Base-by-base conservation (phyloP, 2,888 invertebrate species). In the Glyphotaelius pellucidus region DNA sequence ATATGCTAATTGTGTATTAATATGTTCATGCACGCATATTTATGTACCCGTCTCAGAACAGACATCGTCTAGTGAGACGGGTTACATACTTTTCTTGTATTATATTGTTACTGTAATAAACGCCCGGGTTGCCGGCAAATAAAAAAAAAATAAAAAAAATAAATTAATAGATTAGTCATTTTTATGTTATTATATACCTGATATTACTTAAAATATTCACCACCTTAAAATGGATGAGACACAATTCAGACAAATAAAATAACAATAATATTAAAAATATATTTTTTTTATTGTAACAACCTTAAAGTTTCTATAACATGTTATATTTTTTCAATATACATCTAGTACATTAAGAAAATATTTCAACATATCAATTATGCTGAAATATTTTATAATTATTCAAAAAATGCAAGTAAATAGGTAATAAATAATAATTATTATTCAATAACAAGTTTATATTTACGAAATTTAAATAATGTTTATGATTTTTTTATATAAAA, bases 281-380 rank as follows among this genome's bases (percentile, higher is more conserved):
- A 81, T 81, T 81, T 81, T 19, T 81, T 81, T 81, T 31, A 81
- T 14, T 32, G 81, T 81, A 81, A 81, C 81, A 81, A 81, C 7
- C 81, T 81, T 81, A 81, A 15, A 81, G 32, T 80, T 80, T 80
- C n/a, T 31, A 80, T 31, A 80, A 5, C 12, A 3, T 31, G 19
- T 81, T 15, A 81, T 32, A 31, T 81, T 31, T 81, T 81, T 81
- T 67, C 25, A 67, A 67, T 5, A 9, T 67, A 67, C 19, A 52
- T 52, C 52, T 19, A 52, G 52, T 19, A 52, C 67, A 67, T 5
- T 67, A 67, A 1, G 25, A 67, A 67, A 67, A 67, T 67, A 67
- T 67, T 67, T 67, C 25, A 7, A 19, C 25, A 67, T 67, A 19
- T 67, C 67, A 67, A 67, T 67, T 25, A 38, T 38, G 38, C 38